A percentile compares a stretch with the other conserved stretches of the same genome.
These are phyloP conservation scores for Spongia lamella DNA, from an alignment of 37 sponge, comb jelly and placozoan species.

Conservation along the genomic window DNA sequence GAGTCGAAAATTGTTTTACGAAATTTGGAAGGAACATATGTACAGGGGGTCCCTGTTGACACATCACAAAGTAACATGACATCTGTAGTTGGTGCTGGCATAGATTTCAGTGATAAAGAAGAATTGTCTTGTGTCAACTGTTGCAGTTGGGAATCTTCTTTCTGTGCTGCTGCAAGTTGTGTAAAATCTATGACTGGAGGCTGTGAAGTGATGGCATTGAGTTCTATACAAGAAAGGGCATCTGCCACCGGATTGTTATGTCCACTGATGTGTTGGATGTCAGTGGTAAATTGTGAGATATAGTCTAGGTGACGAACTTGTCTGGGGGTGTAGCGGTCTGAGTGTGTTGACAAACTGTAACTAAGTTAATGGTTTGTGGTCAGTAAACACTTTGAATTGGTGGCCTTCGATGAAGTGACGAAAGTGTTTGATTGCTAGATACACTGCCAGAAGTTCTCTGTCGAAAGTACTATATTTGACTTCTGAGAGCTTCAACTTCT, in stretches of 20 bases:
- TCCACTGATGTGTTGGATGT: conserved; percentile 5
- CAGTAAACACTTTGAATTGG: conserved; percentile 4
- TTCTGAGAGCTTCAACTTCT: too few relatives aligned
- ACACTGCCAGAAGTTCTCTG: too few relatives aligned
- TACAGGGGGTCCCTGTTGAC: conserved; percentile 21
- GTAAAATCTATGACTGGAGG: too few relatives aligned
- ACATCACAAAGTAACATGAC: conserved; percentile 18
- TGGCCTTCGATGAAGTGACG: conserved; percentile 2
- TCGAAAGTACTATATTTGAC: too few relatives aligned
- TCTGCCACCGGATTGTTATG: too few relatives aligned
- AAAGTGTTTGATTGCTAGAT: too few relatives aligned
- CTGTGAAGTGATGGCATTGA: not conserved
- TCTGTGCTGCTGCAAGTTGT: conserved; percentile 6
- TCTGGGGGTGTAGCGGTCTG: not conserved
- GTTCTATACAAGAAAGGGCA: too few relatives aligned
- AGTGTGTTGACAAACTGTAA: not conserved
- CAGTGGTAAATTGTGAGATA: conserved; percentile 12
- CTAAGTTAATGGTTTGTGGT: conserved; percentile 23
- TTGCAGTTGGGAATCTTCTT: conserved; percentile 10
- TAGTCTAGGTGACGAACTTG: too few relatives aligned
- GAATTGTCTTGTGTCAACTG: not conserved
- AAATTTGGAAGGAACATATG: conserved; percentile 20
- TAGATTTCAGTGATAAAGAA: not conserved
- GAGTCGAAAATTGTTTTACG: conserved; percentile 20
- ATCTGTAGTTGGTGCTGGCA: not conserved